These are phyloP conservation scores for Molothrus aeneus DNA, from an alignment of 2,797 vertebrate genomes.

Conservation along the genomic window DNA sequence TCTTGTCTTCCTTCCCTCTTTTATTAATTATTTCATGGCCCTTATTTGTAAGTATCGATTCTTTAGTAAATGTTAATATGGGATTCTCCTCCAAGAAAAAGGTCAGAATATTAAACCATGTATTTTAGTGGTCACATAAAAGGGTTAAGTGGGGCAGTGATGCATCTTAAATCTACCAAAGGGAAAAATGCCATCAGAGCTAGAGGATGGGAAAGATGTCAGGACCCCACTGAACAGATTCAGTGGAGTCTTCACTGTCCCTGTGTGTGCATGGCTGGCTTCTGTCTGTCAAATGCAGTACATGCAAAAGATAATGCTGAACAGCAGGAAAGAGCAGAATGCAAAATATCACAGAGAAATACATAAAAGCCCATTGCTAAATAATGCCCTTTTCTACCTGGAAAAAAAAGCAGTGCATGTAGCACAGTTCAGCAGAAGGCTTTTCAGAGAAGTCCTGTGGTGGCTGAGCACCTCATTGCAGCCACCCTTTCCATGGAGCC, in stretches of 20 bases:
- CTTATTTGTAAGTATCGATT: background rate
- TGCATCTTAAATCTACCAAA: background rate
- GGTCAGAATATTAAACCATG: background rate
- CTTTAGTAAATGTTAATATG: background rate
- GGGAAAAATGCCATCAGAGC: background rate
- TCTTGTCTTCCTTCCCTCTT: background rate
- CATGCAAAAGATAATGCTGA: background rate
- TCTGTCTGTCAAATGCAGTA: background rate
- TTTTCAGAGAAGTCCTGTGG: background rate
- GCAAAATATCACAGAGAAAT: background rate
- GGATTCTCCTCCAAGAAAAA: background rate
- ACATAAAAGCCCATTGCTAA: background rate
- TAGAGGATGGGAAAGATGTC: background rate
- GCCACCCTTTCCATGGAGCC: rapidly evolving
- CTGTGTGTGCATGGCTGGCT: background rate
- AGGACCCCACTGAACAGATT: background rate
- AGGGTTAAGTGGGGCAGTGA: background rate
- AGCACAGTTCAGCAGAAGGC: background rate
- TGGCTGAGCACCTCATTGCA: background rate
- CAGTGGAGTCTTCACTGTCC: background rate
- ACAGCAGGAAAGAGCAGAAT: background rate
- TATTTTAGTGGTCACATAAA: background rate
- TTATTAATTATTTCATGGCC: background rate
- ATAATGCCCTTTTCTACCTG: background rate
- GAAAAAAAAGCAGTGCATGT: background rate